phyloP scores from a whole-genome alignment of 2,797 vertebrate species.

The Helicolenus hilgendorfi region DNA sequence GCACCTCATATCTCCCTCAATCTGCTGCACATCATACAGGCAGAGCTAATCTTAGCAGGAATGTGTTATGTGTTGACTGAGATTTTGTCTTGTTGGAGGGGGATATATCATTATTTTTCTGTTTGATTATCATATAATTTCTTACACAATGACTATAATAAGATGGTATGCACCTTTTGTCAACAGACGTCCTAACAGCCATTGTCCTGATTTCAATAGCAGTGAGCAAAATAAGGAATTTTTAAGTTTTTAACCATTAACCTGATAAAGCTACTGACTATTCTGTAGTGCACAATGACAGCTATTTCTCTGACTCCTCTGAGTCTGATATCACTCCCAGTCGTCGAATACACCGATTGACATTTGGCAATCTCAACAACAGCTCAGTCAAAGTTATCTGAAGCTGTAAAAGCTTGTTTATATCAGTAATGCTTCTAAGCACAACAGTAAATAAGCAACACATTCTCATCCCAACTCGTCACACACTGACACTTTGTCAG shows the following conservation, averaged over 20 bases:
- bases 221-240: neutral
- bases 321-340: no score
- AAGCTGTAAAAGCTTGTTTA: neutral
- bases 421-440: neutral
- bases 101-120: neutral
- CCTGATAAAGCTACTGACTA: no score
- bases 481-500: no score
- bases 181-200: neutral
- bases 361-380: neutral
- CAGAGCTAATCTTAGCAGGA: slow-evolving; percentile 33
- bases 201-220: neutral
- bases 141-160: neutral
- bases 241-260: neutral
- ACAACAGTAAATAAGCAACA: no score
- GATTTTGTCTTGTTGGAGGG: slow-evolving; percentile 10
- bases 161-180: neutral
- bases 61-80: slow-evolving; percentile 27
- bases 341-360: no score
- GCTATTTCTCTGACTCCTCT: no score
- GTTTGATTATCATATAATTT: slow-evolving; percentile 7
- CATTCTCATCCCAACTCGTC: no score
- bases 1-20: slow-evolving; percentile 32
- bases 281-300: no score
- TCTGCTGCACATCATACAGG: slow-evolving; percentile 38
- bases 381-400: neutral